Evolutionary conservation across 2,113 vertebrate species (phyloP).

Genomic region (Arizona elegans): DNA sequence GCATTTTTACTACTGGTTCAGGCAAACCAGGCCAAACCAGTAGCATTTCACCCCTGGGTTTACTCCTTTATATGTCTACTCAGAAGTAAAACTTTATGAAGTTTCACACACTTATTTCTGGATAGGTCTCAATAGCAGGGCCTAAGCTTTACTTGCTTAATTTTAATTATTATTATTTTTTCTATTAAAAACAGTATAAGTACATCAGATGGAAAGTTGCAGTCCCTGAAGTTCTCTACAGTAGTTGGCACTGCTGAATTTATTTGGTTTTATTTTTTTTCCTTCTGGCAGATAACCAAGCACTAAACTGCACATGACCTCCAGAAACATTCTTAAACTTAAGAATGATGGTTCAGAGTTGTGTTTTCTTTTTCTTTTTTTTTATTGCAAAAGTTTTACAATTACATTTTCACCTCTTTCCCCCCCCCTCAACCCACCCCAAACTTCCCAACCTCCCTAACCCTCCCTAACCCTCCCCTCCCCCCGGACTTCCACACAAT

Average conservation of each 20-base stretch:
- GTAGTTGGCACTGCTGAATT: not conserved
- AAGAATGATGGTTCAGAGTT: not conserved
- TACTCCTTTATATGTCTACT: not conserved
- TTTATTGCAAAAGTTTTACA: too few species aligned
- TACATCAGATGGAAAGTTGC: not conserved
- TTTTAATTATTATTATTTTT: not conserved
- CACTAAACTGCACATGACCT: not conserved
- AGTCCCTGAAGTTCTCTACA: not conserved
- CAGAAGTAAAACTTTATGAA: not conserved
- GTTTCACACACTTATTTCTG: not conserved
- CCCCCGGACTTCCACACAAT: too few species aligned
- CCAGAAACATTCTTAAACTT: not conserved
- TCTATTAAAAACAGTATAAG: not conserved
- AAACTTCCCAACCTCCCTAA: too few species aligned
- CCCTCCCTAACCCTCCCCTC: too few species aligned
- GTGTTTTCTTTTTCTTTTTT: too few species aligned
- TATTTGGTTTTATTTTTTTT: not conserved
- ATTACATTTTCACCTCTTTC: too few species aligned
- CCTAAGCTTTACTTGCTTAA: not conserved
- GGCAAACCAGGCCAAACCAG: too few species aligned
- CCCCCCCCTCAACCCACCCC: too few species aligned
- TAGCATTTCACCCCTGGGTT: too few species aligned
- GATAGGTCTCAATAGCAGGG: not conserved
- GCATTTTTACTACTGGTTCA: too few species aligned
- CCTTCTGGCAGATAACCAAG: not conserved